Evolutionary conservation across 2,888 invertebrate genomes (phyloP).

Genomic region (Drosophila eohydei): DNA sequence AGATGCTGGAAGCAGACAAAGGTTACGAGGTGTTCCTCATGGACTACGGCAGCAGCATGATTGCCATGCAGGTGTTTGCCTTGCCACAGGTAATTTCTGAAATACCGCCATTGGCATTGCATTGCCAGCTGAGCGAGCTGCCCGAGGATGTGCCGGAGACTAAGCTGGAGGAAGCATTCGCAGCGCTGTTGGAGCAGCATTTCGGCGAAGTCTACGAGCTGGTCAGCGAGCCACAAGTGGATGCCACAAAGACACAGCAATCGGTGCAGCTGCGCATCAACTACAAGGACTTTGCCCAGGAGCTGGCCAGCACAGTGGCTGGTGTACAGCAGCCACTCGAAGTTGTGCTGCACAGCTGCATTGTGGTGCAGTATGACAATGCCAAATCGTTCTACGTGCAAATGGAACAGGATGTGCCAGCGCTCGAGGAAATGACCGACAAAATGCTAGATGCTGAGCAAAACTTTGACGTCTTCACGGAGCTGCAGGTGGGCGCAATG

Average conservation of each 20-base stretch:
- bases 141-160: conserved; percentile 63
- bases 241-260: conserved; percentile 85
- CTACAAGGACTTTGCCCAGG: conserved; percentile 86
- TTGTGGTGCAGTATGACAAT: conserved; percentile 89
- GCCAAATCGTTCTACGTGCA: conserved; percentile 91
- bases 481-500: conserved; percentile 86
- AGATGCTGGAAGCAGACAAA: conserved; percentile 90
- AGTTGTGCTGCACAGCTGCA: conserved; percentile 86
- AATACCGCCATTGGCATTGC: conserved; percentile 80
- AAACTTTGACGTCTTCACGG: conserved; percentile 65
- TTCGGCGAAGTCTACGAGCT: conserved; percentile 87
- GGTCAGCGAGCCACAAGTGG: conserved; percentile 86
- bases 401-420: conserved; percentile 85
- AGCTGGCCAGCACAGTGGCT: conserved; percentile 80
- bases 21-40: conserved; percentile 90
- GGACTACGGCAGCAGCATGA: conserved; percentile 88
- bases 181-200: conserved; percentile 85
- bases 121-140: conserved; percentile 72
- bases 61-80: conserved; percentile 86
- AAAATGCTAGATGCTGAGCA: conserved; percentile 80
- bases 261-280: conserved; percentile 87
- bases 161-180: conserved; percentile 75
- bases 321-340: conserved; percentile 76
- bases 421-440: conserved; percentile 82
- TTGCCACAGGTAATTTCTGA: conserved; percentile 87